Conservation (phyloP, 2,888 invertebrate genomes). For the Heliconius charithonia region DNA sequence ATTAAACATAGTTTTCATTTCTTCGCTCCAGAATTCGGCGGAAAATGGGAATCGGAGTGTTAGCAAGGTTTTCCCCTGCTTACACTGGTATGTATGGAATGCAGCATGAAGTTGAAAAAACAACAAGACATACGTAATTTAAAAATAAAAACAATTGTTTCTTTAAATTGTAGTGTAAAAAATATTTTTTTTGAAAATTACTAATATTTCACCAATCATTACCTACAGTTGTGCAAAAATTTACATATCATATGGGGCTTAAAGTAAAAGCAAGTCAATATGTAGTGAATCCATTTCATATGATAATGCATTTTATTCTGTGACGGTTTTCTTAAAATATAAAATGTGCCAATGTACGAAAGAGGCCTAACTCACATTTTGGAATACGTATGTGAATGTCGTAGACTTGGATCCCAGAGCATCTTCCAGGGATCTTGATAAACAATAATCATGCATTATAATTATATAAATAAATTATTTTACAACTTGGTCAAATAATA, state of each 20-base stretch:
- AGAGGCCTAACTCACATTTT: constrained; percentile 4
- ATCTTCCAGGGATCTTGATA: too few relatives aligned
- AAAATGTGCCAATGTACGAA: neutral
- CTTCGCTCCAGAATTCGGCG: too few relatives aligned
- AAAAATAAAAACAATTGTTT: neutral
- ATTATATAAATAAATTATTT: too few relatives aligned
- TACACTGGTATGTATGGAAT: too few relatives aligned
- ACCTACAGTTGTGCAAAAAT: neutral
- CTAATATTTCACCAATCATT: constrained; percentile 14
- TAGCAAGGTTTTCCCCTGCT: too few relatives aligned
- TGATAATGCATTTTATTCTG: neutral
- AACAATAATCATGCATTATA: too few relatives aligned
- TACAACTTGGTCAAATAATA: too few relatives aligned
- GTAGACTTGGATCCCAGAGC: too few relatives aligned
- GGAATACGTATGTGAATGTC: neutral
- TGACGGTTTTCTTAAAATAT: neutral
- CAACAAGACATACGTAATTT: neutral
- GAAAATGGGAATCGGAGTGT: too few relatives aligned
- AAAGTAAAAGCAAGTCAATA: constrained; percentile 5
- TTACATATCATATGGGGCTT: constrained; percentile 27
- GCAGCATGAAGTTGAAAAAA: too few relatives aligned
- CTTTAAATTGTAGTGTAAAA: neutral
- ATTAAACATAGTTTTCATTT: too few relatives aligned
- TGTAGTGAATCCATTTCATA: neutral
- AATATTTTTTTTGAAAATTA: neutral